A percentile compares a stretch with the other conserved stretches of the same genome.
These are phyloP conservation scores for Phenganax marumi DNA, from an alignment of 92 coral and sea anemone species.

Conservation along the genomic window DNA sequence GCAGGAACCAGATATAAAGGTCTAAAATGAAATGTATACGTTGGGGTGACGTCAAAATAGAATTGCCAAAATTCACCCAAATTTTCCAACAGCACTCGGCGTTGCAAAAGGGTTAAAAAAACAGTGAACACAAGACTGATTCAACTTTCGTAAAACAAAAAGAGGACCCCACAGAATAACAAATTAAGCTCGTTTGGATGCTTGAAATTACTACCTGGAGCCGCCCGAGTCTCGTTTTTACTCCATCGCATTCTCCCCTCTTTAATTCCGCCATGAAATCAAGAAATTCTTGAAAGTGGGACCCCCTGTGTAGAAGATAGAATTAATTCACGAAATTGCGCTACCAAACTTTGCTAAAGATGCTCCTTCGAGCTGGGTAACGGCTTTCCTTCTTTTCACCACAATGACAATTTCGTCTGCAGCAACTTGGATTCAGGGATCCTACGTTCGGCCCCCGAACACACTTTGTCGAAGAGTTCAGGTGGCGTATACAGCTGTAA, in stretches of 20 bases:
- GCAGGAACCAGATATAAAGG: slow-evolving; percentile 82
- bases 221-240: slow-evolving; percentile 81
- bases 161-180: too few relatives aligned
- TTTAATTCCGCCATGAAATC: slow-evolving; percentile 88
- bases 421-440: too few relatives aligned
- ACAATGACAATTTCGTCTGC: too few relatives aligned
- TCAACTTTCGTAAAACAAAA: background rate
- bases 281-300: slow-evolving; percentile 84
- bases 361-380: background rate
- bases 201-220: slow-evolving; percentile 65
- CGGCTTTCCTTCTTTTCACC: background rate
- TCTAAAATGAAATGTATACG: slow-evolving; percentile 47
- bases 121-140: background rate
- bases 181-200: too few relatives aligned
- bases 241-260: slow-evolving; percentile 85
- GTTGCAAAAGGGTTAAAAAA: background rate
- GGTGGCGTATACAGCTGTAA: too few relatives aligned
- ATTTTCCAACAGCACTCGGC: background rate
- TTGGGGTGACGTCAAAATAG: background rate
- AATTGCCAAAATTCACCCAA: too few relatives aligned
- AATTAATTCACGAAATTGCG: too few relatives aligned
- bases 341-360: background rate
- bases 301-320: slow-evolving; percentile 60
- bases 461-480: too few relatives aligned
- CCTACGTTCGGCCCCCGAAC: too few relatives aligned